Conservation (phyloP, 2,888 invertebrate genomes). For the Uropetala carovei region DNA sequence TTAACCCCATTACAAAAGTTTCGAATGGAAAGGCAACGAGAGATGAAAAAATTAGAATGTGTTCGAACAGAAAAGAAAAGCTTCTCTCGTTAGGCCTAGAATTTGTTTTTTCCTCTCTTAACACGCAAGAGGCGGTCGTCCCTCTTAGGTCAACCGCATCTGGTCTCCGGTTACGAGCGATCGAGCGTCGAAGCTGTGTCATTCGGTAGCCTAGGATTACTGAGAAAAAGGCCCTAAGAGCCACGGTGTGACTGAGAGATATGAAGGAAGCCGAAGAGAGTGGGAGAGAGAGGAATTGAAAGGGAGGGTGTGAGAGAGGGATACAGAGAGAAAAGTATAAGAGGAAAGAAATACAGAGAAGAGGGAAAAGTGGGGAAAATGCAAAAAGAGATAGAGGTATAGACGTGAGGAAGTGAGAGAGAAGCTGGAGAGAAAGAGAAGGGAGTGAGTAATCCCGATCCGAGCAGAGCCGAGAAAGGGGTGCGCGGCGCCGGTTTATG, state of each 20-base stretch:
- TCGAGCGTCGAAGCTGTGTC: not conserved
- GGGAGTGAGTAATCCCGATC: slow-evolving; percentile 44
- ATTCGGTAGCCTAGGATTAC: not conserved
- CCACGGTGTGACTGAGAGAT: not conserved
- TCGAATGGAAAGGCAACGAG: not conserved
- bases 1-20: not conserved
- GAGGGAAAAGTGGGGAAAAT: not conserved
- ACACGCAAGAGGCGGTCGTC: not conserved
- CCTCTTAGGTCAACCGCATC: not conserved
- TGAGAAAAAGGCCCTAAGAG: not conserved
- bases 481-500: slow-evolving; percentile 50
- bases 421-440: not conserved
- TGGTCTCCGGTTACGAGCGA: not conserved
- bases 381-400: not conserved
- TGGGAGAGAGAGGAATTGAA: not conserved
- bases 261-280: not conserved
- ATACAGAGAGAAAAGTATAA: not conserved
- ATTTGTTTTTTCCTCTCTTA: not conserved
- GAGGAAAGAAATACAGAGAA: not conserved
- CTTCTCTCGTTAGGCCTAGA: not conserved
- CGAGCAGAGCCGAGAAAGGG: not conserved
- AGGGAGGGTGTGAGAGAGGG: not conserved
- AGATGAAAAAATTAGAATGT: not conserved
- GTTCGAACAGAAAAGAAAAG: not conserved
- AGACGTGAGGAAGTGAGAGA: not conserved